Evolutionary conservation across 2,113 vertebrate species (phyloP).

Genomic region (Sebastes fasciatus): DNA sequence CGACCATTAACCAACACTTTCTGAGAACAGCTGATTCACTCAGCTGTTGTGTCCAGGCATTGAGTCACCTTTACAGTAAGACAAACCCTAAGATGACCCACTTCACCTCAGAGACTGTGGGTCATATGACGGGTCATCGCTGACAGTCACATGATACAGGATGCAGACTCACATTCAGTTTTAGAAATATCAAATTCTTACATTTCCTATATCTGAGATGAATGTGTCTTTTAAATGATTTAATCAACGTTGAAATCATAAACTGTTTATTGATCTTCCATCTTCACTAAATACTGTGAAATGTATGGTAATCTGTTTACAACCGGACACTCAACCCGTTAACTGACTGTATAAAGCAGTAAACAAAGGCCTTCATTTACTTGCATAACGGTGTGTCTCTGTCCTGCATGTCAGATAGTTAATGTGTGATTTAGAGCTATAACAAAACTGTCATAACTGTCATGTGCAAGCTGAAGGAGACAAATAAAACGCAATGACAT

Average conservation of each 20-base stretch:
- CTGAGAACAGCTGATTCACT: conserved; percentile 3
- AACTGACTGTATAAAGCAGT: background rate
- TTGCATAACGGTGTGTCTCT: background rate
- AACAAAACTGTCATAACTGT: background rate
- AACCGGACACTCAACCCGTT: background rate
- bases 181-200: background rate
- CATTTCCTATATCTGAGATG: background rate
- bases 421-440: conserved; percentile 22
- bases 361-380: background rate
- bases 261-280: background rate
- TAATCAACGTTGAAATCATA: background rate
- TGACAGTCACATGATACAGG: conserved; percentile 1
- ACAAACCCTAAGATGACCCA: background rate
- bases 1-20: background rate
- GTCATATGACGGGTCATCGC: background rate
- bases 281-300: background rate
- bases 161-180: background rate
- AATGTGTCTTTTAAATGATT: background rate
- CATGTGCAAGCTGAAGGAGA: conserved; percentile 4
- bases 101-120: background rate
- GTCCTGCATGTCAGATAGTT: background rate
- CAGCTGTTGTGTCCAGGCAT: background rate
- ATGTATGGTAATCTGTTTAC: background rate
- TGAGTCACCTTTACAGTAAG: conserved; percentile 28
- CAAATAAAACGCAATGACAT: conserved; percentile 1